phyloP scores from a whole-genome alignment of 2,797 vertebrate genomes.

The Parauchenoglanis punctatus region DNA sequence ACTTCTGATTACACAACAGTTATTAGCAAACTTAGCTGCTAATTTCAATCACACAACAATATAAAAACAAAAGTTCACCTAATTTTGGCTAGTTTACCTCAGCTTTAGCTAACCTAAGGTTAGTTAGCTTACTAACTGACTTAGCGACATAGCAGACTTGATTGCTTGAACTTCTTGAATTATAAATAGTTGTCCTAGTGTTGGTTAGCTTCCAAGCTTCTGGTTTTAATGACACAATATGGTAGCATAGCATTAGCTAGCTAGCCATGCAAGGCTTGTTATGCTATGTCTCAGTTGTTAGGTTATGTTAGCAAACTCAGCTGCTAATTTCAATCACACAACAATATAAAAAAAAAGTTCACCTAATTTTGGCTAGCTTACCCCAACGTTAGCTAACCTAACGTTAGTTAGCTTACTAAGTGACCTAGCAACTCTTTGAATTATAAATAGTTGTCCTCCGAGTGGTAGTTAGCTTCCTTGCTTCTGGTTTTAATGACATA shows the following conservation, averaged over 20 bases:
- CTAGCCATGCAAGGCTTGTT: not conserved
- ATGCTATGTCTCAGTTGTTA: too few species aligned
- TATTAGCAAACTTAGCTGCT: not conserved
- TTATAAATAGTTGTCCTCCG: too few species aligned
- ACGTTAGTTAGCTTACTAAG: too few species aligned
- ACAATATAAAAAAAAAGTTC: not conserved
- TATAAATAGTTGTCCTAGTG: not conserved
- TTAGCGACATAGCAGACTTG: not conserved
- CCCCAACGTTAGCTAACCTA: not conserved
- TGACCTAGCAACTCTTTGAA: too few species aligned
- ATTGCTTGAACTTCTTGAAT: too few species aligned
- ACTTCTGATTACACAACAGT: not conserved
- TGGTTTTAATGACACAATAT: not conserved
- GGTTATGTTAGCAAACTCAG: not conserved
- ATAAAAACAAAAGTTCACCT: not conserved
- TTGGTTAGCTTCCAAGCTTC: not conserved
- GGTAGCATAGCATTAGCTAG: not conserved
- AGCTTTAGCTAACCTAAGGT: not conserved
- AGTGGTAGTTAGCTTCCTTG: too few species aligned
- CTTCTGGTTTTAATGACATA: too few species aligned
- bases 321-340: not conserved
- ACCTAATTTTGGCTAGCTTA: not conserved
- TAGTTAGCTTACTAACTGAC: not conserved
- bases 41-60: not conserved
- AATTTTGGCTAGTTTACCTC: not conserved